Percentiles rank a stretch among this genome's conserved stretches.
These are phyloP conservation scores for Hippocampus mohnikei DNA, from an alignment of 2,113 vertebrate species.

Conservation along the genomic window DNA sequence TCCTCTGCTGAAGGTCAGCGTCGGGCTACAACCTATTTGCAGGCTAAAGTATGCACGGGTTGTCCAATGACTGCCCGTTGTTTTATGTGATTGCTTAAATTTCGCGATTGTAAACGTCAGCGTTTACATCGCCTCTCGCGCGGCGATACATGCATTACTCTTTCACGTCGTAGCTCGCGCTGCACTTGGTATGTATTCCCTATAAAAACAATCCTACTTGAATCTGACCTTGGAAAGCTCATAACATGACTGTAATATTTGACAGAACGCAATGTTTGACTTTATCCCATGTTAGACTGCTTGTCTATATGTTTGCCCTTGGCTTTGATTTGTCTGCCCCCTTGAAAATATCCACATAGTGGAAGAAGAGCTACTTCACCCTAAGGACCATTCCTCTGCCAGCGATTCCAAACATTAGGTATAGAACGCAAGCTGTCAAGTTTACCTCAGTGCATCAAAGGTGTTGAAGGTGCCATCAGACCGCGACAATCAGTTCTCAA, in stretches of 20 bases:
- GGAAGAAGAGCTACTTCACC: slow-evolving; percentile 27
- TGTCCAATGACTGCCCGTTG: slow-evolving; percentile 6
- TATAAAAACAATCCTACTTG: slow-evolving; percentile 13
- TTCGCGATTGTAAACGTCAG: neutral
- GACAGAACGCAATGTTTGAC: slow-evolving; percentile 23
- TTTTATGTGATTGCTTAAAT: neutral
- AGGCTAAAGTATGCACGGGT: slow-evolving; percentile 32
- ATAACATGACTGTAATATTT: slow-evolving; percentile 14
- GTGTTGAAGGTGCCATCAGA: slow-evolving; percentile 49
- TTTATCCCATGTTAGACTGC: slow-evolving; percentile 26
- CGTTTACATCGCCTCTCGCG: neutral
- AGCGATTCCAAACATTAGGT: slow-evolving; percentile 38
- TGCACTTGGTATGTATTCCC: slow-evolving; percentile 4
- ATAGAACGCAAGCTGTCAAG: slow-evolving; percentile 53
- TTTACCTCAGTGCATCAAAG: slow-evolving; percentile 31
- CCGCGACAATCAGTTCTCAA: slow-evolving; percentile 48
- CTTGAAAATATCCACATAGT: slow-evolving; percentile 29
- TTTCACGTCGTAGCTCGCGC: neutral
- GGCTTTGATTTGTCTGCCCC: slow-evolving; percentile 26
- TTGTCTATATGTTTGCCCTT: slow-evolving; percentile 24
- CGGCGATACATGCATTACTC: neutral
- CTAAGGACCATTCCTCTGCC: slow-evolving; percentile 17
- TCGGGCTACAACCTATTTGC: slow-evolving; percentile 45
- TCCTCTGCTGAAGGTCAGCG: slow-evolving; percentile 30
- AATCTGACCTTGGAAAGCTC: slow-evolving; percentile 43